These are phyloP conservation scores for Sphaerophoria rueppellii DNA, from an alignment of 2,888 invertebrate species.

Conservation along the genomic window DNA sequence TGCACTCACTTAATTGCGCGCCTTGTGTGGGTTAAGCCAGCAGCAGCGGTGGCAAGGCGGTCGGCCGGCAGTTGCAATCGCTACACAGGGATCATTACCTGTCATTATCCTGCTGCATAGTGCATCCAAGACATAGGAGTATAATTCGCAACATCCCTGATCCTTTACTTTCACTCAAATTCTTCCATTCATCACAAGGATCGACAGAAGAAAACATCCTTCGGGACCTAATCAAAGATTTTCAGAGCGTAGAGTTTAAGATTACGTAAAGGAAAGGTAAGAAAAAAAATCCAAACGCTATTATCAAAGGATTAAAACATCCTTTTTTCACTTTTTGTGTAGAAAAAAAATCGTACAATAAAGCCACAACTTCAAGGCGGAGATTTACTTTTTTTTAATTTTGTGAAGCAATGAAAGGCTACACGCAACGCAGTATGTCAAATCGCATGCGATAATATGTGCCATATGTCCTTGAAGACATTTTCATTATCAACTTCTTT, in stretches of 20 bases:
- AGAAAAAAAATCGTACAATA: slow-evolving; percentile 26
- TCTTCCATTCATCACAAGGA: slow-evolving; percentile 39
- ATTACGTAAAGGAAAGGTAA: slow-evolving; percentile 56
- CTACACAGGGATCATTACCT: slow-evolving; percentile 57
- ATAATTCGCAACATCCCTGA: slow-evolving; percentile 55
- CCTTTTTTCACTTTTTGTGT: slow-evolving; percentile 34
- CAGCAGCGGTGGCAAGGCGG: not conserved
- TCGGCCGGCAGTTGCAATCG: slow-evolving; percentile 47
- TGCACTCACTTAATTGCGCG: slow-evolving; percentile 36
- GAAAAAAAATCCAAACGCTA: slow-evolving; percentile 31
- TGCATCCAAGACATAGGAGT: not conserved
- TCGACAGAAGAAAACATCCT: slow-evolving; percentile 23
- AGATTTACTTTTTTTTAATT: slow-evolving; percentile 32
- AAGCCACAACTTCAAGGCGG: slow-evolving; percentile 59
- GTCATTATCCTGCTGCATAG: slow-evolving; percentile 8
- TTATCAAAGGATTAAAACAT: slow-evolving; percentile 69
- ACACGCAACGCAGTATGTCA: slow-evolving; percentile 42
- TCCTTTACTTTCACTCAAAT: slow-evolving; percentile 70
- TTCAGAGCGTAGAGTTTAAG: slow-evolving; percentile 61
- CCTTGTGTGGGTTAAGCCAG: slow-evolving; percentile 54
- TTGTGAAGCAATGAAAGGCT: not conserved
- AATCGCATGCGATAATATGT: not conserved
- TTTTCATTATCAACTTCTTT: slow-evolving; percentile 41
- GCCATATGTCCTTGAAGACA: slow-evolving; percentile 71
- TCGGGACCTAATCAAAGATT: slow-evolving; percentile 24